A percentile compares a stretch with the other conserved stretches of the same genome.
Conservation (phyloP, 2,888 invertebrate genomes). For the Eubasilissa splendida region DNA sequence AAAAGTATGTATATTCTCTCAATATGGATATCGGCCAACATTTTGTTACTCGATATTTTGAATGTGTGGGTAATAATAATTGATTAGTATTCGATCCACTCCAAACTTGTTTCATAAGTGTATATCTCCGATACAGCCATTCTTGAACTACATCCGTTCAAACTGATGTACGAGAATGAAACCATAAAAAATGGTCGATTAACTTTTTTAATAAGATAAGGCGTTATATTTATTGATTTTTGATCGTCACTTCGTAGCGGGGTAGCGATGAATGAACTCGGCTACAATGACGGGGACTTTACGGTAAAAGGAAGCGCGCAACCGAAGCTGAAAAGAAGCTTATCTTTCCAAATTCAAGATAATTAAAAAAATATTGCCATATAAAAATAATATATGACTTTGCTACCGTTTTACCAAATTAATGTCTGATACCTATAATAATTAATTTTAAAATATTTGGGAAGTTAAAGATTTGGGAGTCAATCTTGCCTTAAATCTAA, state of each 20-base stretch:
- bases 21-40: background rate
- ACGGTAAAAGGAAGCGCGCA: background rate
- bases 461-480: too few species aligned
- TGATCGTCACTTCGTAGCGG: conserved; percentile 46
- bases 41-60: background rate
- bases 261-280: conserved; percentile 47
- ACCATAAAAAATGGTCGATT: conserved; percentile 42
- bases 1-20: background rate
- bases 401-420: background rate
- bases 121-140: conserved; percentile 3
- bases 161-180: conserved; percentile 19
- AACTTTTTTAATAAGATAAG: conserved; percentile 50
- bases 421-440: background rate
- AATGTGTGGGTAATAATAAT: conserved; percentile 40
- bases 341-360: background rate
- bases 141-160: conserved; percentile 32
- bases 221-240: conserved; percentile 53
- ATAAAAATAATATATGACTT: too few species aligned
- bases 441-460: background rate
- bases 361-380: conserved; percentile 12
- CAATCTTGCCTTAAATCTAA: too few species aligned
- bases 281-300: conserved; percentile 20
- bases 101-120: conserved; percentile 26
- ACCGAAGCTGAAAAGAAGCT: background rate
- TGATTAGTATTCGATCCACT: conserved; percentile 49